phyloP scores from a whole-genome alignment of 2,888 invertebrate genomes.

The Melieria omissa region DNA sequence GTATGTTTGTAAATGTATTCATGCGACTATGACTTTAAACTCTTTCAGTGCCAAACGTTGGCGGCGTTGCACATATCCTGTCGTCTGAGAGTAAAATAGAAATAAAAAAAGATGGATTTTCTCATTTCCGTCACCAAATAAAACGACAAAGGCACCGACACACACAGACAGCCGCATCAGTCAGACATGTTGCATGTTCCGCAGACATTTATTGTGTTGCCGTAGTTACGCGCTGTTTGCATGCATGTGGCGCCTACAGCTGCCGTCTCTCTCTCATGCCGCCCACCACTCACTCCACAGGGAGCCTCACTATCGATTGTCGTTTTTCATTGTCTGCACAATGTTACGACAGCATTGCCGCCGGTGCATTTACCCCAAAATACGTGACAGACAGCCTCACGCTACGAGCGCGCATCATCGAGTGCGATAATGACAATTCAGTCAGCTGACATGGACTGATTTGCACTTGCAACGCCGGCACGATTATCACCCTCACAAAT shows the following conservation, averaged over 20 bases:
- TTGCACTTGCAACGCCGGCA: background rate
- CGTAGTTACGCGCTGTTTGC: background rate
- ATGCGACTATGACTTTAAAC: too few species aligned
- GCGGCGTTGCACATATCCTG: too few species aligned
- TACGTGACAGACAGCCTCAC: background rate
- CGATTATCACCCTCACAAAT: too few species aligned
- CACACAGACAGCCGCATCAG: background rate
- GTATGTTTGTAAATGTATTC: too few species aligned
- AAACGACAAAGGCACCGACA: background rate
- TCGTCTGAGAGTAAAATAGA: too few species aligned
- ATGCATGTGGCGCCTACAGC: background rate
- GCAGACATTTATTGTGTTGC: background rate
- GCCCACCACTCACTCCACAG: background rate
- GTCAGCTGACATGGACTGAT: background rate
- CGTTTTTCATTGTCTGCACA: background rate
- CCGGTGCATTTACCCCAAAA: conserved; percentile 2
- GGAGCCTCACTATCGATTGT: background rate
- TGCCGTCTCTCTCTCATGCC: background rate
- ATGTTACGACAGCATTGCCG: background rate
- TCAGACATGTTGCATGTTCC: background rate
- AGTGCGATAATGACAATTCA: background rate
- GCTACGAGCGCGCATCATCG: background rate
- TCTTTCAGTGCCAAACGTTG: too few species aligned
- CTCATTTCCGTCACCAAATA: background rate
- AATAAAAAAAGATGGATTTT: background rate